These are phyloP conservation scores for Lota lota DNA, from an alignment of 2,113 vertebrate species.

Conservation along the genomic window DNA sequence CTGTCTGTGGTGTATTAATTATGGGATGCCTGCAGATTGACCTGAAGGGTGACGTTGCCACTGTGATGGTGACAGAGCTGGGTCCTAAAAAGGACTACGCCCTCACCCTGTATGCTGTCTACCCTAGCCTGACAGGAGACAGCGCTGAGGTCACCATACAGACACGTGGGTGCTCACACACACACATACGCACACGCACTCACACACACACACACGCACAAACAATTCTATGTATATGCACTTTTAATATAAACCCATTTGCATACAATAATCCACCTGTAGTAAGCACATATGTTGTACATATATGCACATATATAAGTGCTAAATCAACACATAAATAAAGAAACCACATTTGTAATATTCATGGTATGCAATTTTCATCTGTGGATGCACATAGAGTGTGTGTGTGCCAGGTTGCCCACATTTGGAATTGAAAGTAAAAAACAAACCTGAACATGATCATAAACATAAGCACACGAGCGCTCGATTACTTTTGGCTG, in stretches of 20 bases:
- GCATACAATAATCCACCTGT: not conserved
- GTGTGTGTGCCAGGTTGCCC: too few relatives aligned
- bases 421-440: too few relatives aligned
- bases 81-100: slow-evolving; percentile 76
- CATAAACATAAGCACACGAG: too few relatives aligned
- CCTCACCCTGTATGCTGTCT: slow-evolving; percentile 75
- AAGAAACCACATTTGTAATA: not conserved
- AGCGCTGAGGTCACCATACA: slow-evolving; percentile 60
- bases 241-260: too few relatives aligned
- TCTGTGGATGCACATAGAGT: too few relatives aligned
- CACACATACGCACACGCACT: not conserved
- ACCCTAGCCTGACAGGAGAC: slow-evolving; percentile 71
- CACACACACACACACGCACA: not conserved
- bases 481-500: too few relatives aligned
- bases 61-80: slow-evolving; percentile 69
- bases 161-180: slow-evolving; percentile 73
- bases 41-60: slow-evolving; percentile 75
- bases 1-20: slow-evolving; percentile 11
- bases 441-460: too few relatives aligned
- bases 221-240: too few relatives aligned
- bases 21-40: slow-evolving; percentile 64
- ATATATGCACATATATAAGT: not conserved
- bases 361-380: too few relatives aligned
- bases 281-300: not conserved
- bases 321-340: not conserved